Evolutionary conservation across 2,113 vertebrate species (phyloP), one percentile per base, ranked within the genome.

Genomic region (Hipposideros armiger): DNA sequence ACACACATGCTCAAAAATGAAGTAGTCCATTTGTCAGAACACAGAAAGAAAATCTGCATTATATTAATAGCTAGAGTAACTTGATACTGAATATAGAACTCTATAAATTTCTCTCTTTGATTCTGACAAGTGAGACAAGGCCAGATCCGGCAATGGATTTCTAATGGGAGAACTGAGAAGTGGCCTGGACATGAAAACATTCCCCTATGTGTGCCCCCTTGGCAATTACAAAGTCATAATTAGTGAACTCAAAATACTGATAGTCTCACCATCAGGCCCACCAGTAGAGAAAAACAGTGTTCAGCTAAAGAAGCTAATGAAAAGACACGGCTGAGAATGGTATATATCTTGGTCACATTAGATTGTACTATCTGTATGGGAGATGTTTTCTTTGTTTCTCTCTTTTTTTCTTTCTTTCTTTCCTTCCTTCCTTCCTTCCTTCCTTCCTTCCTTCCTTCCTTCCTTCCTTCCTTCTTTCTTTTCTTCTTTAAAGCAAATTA

Each of bases 381-480:
- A 3, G 4, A 72, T 5, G 1, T 24, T 40, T 56, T 40, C 10
- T 1, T 54, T n/a, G 32, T 1, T 36, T 9, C 15, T 6, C 26
- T 1, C 15, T 24, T 22, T 2, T 11, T 22, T 40, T 1, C 10
- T 5, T 64, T 2, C 10, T 1, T 54, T n/a, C 40, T 1, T 36
- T 9, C 15, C 4, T 24, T 1, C 15, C 24, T 22, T 2, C 11
- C 28, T 40, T 1, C 10, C 3, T 64, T 2, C 3, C 4, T 24
- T 5, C 4, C 11, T 36, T 10, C 6, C 7, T 69, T 3, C 16
- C 2, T 72, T 11, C 11, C 2, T 52, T 11, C 17, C 13, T 24
- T 16, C 26, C 22, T 32, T 52, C 20, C 11, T 52, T 58, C 11
- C 4, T n/a, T 47, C 15, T 64, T 60, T 36, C 36, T 4, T 32